A percentile compares a stretch with the other conserved stretches of the same genome.
phyloP scores from a whole-genome alignment of 92 coral and sea anemone species.

The Palythoa grandiflora region DNA sequence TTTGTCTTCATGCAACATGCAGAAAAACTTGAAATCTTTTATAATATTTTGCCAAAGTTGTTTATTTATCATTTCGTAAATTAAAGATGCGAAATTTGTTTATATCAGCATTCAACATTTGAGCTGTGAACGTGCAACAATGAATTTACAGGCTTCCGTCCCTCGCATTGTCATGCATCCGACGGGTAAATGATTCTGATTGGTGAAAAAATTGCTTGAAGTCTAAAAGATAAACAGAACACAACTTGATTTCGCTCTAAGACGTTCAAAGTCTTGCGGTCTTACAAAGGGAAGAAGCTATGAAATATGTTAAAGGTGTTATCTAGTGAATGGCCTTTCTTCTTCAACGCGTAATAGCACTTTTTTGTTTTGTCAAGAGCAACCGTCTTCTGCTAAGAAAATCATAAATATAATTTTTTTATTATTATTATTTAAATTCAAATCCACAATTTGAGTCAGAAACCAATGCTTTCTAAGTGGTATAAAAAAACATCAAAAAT shows the following conservation, averaged over 20 bases:
- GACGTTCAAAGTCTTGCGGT: background rate
- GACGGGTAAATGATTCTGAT: background rate
- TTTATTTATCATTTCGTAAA: background rate
- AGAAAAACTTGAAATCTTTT: too few relatives aligned
- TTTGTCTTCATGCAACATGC: too few relatives aligned
- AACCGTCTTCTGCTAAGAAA: background rate
- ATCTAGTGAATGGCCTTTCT: background rate
- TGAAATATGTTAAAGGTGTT: background rate
- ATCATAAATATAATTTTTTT: background rate
- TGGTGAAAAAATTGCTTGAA: constrained; percentile 26
- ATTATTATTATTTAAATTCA: constrained; percentile 26
- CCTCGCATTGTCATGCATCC: background rate
- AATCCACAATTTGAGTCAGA: constrained; percentile 4
- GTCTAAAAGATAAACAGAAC: constrained; percentile 15
- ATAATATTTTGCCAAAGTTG: background rate
- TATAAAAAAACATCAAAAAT: background rate
- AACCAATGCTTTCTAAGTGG: background rate
- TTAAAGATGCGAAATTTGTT: background rate
- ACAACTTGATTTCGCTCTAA: constrained; percentile 11
- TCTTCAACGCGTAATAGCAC: background rate
- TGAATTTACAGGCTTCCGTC: background rate
- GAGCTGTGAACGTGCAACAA: background rate
- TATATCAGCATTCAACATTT: background rate
- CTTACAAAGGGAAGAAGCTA: background rate
- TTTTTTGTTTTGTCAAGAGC: background rate